phyloP scores from a whole-genome alignment of 2,797 vertebrate genomes.

The Hyperoplus lanceolatus region DNA sequence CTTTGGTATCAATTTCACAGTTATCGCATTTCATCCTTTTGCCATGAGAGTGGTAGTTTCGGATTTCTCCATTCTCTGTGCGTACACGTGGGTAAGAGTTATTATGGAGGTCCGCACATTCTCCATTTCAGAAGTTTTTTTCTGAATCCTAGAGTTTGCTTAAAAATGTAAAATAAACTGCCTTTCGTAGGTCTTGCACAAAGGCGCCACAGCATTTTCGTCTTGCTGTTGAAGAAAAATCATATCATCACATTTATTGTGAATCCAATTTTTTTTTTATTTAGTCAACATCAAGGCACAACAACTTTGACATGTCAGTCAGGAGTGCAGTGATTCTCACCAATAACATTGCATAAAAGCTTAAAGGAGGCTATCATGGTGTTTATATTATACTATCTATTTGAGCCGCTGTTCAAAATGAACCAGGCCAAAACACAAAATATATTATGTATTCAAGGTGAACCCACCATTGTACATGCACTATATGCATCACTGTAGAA shows the following conservation, averaged over 20 bases:
- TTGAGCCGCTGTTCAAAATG: constrained; percentile 2
- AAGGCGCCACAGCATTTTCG: not conserved
- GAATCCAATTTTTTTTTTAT: not conserved
- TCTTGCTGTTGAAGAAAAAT: no score
- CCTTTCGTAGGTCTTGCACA: not conserved
- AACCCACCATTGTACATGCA: not conserved
- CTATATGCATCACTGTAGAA: constrained; percentile 6
- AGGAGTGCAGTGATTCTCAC: not conserved
- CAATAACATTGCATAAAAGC: not conserved
- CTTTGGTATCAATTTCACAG: no score
- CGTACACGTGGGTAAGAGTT: no score
- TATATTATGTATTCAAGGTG: constrained; percentile 1
- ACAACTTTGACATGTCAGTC: not conserved
- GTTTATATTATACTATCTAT: not conserved
- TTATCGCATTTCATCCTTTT: no score
- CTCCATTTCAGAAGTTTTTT: no score
- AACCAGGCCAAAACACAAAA: constrained; percentile 1
- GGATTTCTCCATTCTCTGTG: no score
- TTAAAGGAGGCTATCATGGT: not conserved
- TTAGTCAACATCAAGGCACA: not conserved
- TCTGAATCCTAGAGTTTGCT: no score
- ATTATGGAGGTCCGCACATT: no score
- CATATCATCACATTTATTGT: not conserved
- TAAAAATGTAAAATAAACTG: no score
- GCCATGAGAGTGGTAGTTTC: no score